Conservation (phyloP, 2,888 invertebrate species). For the Dryococelus australis region DNA sequence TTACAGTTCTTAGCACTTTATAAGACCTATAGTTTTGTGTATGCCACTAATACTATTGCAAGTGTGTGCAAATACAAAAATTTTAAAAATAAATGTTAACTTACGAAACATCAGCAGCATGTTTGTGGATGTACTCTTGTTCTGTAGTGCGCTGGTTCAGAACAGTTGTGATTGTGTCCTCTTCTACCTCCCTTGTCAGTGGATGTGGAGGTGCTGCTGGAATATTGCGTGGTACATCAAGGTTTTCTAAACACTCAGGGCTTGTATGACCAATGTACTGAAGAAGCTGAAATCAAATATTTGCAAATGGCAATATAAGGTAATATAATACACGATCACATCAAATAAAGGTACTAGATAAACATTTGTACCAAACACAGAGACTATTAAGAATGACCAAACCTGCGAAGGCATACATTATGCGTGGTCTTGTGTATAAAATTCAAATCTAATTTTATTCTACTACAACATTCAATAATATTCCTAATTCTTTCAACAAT, state of each 20-base stretch:
- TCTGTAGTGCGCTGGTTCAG: conserved; percentile 87
- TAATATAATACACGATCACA: conserved; percentile 32
- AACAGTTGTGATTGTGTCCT: conserved; percentile 84
- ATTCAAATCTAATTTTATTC: no score
- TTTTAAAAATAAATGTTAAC: not conserved
- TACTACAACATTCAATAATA: no score
- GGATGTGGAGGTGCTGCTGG: conserved; percentile 74
- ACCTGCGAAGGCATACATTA: no score
- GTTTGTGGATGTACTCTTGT: conserved; percentile 69
- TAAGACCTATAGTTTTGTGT: no score
- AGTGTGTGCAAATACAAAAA: no score
- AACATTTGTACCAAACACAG: not conserved
- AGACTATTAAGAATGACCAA: no score
- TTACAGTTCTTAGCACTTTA: no score
- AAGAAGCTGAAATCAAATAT: conserved; percentile 68
- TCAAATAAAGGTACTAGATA: not conserved
- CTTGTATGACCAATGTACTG: conserved; percentile 92
- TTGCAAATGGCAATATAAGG: conserved; percentile 16
- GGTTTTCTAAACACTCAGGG: conserved; percentile 79
- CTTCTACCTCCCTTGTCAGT: conserved; percentile 78
- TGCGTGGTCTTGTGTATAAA: no score
- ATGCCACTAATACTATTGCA: no score
- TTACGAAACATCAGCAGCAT: conserved; percentile 39
- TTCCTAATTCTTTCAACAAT: no score
- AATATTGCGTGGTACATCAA: conserved; percentile 77